These are phyloP conservation scores for Climacteris rufus DNA, from an alignment of 2,113 vertebrate species.

Conservation along the genomic window DNA sequence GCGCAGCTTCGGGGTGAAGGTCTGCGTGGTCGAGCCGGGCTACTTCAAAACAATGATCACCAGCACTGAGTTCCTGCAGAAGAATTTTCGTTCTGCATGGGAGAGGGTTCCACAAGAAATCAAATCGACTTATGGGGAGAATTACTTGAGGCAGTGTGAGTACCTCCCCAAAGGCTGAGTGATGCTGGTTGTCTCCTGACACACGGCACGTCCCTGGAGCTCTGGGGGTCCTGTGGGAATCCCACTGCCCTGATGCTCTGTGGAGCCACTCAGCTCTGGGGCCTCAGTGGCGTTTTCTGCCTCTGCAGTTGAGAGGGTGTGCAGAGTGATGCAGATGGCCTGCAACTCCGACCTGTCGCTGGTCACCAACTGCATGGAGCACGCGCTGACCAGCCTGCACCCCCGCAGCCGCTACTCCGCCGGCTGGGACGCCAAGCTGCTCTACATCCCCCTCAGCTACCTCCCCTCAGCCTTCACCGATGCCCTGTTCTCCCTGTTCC, in stretches of 20 bases:
- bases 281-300: not conserved
- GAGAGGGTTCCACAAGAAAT: conserved; percentile 64
- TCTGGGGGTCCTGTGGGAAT: accelerated
- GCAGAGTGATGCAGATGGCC: accelerated
- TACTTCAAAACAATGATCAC: conserved; percentile 61
- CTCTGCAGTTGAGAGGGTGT: accelerated
- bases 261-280: accelerated
- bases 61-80: accelerated
- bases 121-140: conserved; percentile 67
- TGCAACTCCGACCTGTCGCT: conserved; percentile 50
- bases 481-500: not conserved
- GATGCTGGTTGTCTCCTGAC: not conserved
- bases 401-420: conserved; percentile 73
- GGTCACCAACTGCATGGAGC: conserved; percentile 79
- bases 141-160: conserved; percentile 68
- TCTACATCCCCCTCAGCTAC: conserved; percentile 71
- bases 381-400: conserved; percentile 70
- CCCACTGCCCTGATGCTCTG: accelerated
- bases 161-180: not conserved
- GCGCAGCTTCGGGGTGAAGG: conserved; percentile 65
- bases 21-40: conserved; percentile 67
- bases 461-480: conserved; percentile 78
- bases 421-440: conserved; percentile 74
- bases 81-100: conserved; percentile 25
- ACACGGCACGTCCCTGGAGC: not conserved